phyloP scores from a whole-genome alignment of 2,797 vertebrate genomes.

The Paramormyrops hopkinsi region DNA sequence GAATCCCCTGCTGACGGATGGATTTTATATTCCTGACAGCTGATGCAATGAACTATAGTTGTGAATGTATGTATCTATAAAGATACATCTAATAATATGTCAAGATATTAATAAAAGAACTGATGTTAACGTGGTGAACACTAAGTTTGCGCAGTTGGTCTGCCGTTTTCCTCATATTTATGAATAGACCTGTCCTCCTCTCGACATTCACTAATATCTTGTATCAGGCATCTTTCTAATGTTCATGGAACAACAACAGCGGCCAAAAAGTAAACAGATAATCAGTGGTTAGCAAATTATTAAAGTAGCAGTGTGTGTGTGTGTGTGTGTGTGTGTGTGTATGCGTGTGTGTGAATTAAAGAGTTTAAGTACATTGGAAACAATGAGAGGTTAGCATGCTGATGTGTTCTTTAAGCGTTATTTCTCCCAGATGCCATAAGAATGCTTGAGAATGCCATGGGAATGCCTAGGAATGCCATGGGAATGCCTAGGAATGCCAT shows the following conservation, averaged over 20 bases:
- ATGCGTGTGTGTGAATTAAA: not conserved
- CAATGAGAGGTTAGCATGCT: not conserved
- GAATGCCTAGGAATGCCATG: not conserved
- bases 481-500: not conserved
- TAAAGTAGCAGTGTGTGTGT: not conserved
- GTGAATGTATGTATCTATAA: not conserved
- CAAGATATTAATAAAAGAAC: not conserved
- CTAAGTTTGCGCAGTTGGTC: not conserved
- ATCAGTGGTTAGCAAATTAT: not conserved
- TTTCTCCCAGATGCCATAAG: not conserved
- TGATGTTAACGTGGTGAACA: not conserved
- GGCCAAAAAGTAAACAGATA: not conserved
- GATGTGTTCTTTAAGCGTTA: not conserved
- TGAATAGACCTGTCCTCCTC: not conserved
- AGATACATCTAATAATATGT: not conserved
- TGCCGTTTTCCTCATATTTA: not conserved
- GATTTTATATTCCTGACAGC: not conserved
- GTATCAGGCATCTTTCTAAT: not conserved
- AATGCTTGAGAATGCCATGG: not conserved
- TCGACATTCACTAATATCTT: not conserved
- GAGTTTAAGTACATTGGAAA: not conserved
- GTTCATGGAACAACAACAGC: not conserved
- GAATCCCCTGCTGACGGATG: not conserved
- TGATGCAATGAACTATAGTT: not conserved
- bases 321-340: not conserved